Evolutionary conservation across 2,797 vertebrate genomes (phyloP).

Genomic region (Anniella stebbinsi): DNA sequence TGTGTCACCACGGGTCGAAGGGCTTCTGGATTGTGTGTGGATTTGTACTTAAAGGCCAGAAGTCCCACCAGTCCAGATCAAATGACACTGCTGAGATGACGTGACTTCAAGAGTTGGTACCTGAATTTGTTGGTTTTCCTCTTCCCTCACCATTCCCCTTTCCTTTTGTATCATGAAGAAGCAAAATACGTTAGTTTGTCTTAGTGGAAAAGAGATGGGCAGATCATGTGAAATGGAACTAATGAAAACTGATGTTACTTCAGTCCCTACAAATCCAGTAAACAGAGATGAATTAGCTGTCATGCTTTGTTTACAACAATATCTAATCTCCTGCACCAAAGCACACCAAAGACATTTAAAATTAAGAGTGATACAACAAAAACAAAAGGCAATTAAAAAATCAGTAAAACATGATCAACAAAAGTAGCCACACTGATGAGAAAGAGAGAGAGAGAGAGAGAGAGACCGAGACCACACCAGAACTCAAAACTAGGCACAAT

Average conservation of each 20-base stretch:
- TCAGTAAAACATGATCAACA: background rate
- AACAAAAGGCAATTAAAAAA: background rate
- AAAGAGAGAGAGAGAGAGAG: background rate
- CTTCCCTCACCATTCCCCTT: background rate
- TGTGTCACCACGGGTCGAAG: background rate
- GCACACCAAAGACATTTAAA: background rate
- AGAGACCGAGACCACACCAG: background rate
- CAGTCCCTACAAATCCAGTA: background rate
- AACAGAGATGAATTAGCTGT: background rate
- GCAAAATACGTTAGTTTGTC: background rate
- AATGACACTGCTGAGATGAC: background rate
- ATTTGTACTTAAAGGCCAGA: background rate
- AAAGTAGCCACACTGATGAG: background rate
- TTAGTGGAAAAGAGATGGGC: background rate
- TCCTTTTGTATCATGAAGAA: background rate
- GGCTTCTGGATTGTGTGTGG: background rate
- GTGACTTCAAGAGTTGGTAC: background rate
- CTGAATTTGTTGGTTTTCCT: background rate
- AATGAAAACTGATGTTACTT: background rate
- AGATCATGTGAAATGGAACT: background rate
- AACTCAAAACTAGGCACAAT: background rate
- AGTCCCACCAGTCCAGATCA: background rate
- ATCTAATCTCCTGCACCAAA: background rate
- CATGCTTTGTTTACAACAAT: background rate
- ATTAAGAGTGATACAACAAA: background rate